Base-by-base conservation (phyloP, 2,888 invertebrate genomes). In the Cantharis rustica region DNA sequence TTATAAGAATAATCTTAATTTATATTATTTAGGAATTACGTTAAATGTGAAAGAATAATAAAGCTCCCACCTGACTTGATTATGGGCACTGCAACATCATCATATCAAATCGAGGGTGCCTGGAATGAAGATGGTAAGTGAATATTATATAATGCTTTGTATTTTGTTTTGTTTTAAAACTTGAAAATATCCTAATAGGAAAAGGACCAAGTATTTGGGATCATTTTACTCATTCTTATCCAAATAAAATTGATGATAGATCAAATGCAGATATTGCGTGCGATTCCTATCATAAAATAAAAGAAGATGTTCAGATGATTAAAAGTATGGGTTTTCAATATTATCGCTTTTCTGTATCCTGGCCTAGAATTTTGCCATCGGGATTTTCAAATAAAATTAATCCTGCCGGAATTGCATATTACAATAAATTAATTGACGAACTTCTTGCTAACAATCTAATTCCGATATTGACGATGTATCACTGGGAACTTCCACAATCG, bases 401-500 rank as follows among this genome's bases (percentile, higher is more conserved):
- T 85, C 88, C 89, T 88, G 89, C 90, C 1, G 94, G 93, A 9
- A 87, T 94, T 61, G 84, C 87, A 64, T 93, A 93, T 86, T 94
- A 94, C 87, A 90, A 89, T 70, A 87, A 89, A 64, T 84, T 94
- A 16, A 88, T 93, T 10, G 86, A 91, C 66, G 91, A 90, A 80
- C 87, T 94, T 3, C 77, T 88, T 10, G 72, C 63, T 17, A 82
- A 83, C 71, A 81, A 3, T 86, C 92, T 95, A 68, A 83, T 87
- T 73, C 93, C 94, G 0, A 84, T 92, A 75, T 90, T 92, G 3
- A 93, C 93, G 0, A 88, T 93, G 85, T 93, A 92, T 87, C 93
- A 93, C 83, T 93, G 91, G 91, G 92, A 93, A 82, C 87, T 92
- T 73, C 93, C 93, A 0, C 90, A 91, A 82, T 71, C 81, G 2